Evolutionary conservation across 2,888 invertebrate genomes (phyloP).

Genomic region (Mythimna albipuncta): DNA sequence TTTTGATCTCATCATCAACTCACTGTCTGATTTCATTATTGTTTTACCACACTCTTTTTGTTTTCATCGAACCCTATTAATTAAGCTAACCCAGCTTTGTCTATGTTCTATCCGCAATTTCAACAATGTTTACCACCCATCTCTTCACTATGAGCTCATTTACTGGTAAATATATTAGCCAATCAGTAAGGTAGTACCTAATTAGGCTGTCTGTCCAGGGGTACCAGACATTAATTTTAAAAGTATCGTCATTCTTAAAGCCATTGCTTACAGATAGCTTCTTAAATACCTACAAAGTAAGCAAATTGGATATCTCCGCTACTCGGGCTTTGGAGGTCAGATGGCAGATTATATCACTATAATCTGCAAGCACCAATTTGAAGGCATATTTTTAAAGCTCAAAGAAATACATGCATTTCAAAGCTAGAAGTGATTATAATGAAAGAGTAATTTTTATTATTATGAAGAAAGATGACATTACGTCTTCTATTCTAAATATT

Average conservation of each 20-base stretch:
- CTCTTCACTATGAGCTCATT: not conserved
- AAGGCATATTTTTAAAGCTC: not conserved
- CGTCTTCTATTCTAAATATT: not conserved
- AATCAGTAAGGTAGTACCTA: not conserved
- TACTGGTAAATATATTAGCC: not conserved
- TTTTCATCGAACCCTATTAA: no score
- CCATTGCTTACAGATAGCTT: not conserved
- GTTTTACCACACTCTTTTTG: no score
- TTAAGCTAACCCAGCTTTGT: no score
- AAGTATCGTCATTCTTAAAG: not conserved
- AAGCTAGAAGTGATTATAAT: not conserved
- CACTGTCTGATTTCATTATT: no score
- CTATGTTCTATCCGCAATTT: not conserved
- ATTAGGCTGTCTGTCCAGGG: not conserved
- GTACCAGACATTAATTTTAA: not conserved
- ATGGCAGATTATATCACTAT: constrained; percentile 10
- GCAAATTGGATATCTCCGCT: constrained; percentile 21
- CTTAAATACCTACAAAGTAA: constrained; percentile 2
- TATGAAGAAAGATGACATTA: not conserved
- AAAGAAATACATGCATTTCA: not conserved
- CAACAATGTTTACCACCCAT: not conserved
- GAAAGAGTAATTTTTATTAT: not conserved
- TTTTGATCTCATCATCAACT: no score
- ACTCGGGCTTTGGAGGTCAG: constrained; percentile 16
- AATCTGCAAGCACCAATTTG: not conserved